Conservation (phyloP, 2,113 vertebrate genomes). For the Mixornis gularis region DNA sequence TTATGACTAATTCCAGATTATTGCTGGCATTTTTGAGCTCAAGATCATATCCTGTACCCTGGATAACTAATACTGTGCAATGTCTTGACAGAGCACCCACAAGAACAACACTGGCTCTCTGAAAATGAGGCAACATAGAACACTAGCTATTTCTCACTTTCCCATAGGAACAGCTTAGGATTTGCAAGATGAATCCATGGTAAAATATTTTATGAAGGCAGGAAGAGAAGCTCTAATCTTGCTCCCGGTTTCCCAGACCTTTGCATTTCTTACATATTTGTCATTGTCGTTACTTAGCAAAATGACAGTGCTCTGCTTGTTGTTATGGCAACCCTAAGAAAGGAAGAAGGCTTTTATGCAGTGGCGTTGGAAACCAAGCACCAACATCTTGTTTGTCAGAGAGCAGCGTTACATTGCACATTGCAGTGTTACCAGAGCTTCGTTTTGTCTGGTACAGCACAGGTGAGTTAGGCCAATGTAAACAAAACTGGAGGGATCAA, state of each 20-base stretch:
- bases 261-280: slow-evolving; percentile 38
- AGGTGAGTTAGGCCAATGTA: neutral
- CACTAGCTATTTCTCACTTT: slow-evolving; percentile 12
- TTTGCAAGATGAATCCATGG: slow-evolving; percentile 30
- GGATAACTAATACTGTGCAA: neutral
- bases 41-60: neutral
- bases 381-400: neutral
- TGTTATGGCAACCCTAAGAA: slow-evolving; percentile 26
- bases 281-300: slow-evolving; percentile 44
- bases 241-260: slow-evolving; percentile 4
- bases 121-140: neutral
- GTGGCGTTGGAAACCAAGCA: neutral
- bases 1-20: slow-evolving; percentile 3
- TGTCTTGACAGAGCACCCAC: neutral
- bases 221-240: slow-evolving; percentile 27
- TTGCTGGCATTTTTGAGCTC: neutral
- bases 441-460: neutral
- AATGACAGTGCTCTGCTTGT: neutral
- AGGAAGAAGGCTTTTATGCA: neutral
- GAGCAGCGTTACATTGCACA: neutral
- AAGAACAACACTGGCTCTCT: neutral
- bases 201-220: slow-evolving; percentile 28
- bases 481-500: neutral
- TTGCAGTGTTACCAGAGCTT: neutral
- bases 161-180: slow-evolving; percentile 2